Evolutionary conservation across 1,140 invertebrate genomes (phyloP), one percentile per base, ranked within the genome.

Genomic region (Drosophila bocqueti): DNA sequence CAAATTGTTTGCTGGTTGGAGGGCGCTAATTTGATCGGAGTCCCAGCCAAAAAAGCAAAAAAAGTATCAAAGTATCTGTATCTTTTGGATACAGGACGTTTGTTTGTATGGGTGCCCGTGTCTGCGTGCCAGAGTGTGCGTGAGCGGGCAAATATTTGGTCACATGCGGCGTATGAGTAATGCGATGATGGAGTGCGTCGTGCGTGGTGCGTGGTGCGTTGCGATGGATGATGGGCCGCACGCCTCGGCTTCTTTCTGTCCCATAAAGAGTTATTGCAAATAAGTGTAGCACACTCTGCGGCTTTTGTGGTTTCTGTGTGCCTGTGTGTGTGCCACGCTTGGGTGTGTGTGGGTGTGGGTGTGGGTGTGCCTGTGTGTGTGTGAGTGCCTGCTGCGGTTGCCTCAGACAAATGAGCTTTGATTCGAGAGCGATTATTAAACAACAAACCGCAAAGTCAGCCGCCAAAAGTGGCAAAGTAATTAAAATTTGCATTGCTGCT

Each of bases 391-490:
- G 21, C 62, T 58, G 46, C 38, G 71, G 59, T 46, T 63, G 55
- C 26, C 79, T 80, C 73, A 86, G 76, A 80, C 80, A 89, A 87
- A 86, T 77, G 76, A 64, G 78, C 81, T 79, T 80, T 69, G 76
- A 80, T 83, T 86, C 68, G 31, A 69, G 45, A 47, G 59, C 58
- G 76, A 78, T 78, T 86, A 87, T 87, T 86, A 80, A 80, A 66
- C 64, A 54, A 55, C 62, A 54, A 89, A 64, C 84, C 83, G 54
- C 83, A 68, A 65, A 80, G 63, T 60, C 83, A 69, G 84, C 63
- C 79, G 66, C 71, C 63, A 77, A 80, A 77, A 71, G 72, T 89
- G 84, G 61, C 76, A 86, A 87, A 80, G 76, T 80, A 83, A 89
- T 86, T 83, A 87, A 77, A 89, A 83, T 79, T 83, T 54, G 36